Evolutionary conservation across 2,888 invertebrate species (phyloP), one percentile per base, ranked within the genome.

Genomic region (Chrysodeixis includens): DNA sequence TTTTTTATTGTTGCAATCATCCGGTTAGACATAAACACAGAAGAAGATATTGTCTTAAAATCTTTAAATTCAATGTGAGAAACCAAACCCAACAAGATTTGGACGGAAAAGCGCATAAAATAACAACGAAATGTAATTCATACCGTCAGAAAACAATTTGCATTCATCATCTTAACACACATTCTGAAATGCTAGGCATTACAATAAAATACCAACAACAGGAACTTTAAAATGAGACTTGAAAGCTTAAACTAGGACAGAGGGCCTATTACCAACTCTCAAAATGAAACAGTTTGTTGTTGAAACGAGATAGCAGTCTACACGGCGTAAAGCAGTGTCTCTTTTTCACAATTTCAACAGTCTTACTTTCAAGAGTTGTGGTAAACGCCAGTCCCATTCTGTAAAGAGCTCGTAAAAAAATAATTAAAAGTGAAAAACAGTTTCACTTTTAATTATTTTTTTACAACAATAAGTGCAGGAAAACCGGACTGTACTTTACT

Each of bases 331-430:
- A 26, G 26, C 26, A 26, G 26, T 6, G 3, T 26, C 26, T 26
- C 26, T 2, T 26, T 26, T 6, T 6, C 26, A 26, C 26, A 26
- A 4, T 6, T 26, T 2, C 26, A 26, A 2, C 26, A 26, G 3
- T 26, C 26, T 26, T 4, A 26, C 6, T 26, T 26, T 26, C 2
- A 26, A 6, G 6, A 4, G 6, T 26, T 4, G 26, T 26, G 26
- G 26, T 26, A 26, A 26, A 6, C 26, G 26, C 2, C 26, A 84
- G 85, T 85, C 81, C 87, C 86, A 86, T 89, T 90, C 85, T 81
- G 83, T 79, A 83, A 85, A 82, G 83, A 85, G 83, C 83, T 83
- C 81, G 76, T n/a, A n/a, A n/a, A n/a, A n/a, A n/a, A n/a, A n/a
- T n/a, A n/a, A n/a, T n/a, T n/a, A n/a, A n/a, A n/a, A n/a, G 71